Conservation (phyloP, 2,888 invertebrate genomes). For the Mactromeris polynyma region DNA sequence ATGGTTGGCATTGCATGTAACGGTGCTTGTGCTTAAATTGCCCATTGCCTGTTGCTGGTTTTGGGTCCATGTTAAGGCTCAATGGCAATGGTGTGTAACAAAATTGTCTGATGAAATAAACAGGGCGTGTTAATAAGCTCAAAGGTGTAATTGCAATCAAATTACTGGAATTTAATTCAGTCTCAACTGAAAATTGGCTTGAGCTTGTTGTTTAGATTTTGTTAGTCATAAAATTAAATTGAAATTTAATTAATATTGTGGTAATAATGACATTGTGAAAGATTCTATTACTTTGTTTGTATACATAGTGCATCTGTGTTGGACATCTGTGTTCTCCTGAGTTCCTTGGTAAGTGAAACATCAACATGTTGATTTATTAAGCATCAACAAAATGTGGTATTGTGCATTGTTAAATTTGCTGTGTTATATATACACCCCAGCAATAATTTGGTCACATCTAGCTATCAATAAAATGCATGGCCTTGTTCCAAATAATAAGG, state of each 20-base stretch:
- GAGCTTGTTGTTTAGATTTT: neutral
- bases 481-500: too few species aligned
- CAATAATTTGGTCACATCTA: too few species aligned
- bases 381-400: neutral
- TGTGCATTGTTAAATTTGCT: too few species aligned
- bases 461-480: too few species aligned
- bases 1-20: too few species aligned
- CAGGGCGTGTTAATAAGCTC: neutral
- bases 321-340: neutral
- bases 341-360: neutral
- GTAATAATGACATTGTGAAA: neutral
- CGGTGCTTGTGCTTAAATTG: too few species aligned
- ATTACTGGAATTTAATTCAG: neutral
- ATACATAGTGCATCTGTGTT: neutral
- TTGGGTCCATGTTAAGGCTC: too few species aligned
- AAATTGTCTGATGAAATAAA: neutral
- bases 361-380: neutral
- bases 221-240: neutral
- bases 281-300: neutral
- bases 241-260: conserved; percentile 16
- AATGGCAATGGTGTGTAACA: too few species aligned
- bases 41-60: too few species aligned
- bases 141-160: neutral
- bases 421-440: too few species aligned
- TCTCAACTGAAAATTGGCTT: neutral